phyloP scores from a whole-genome alignment of 2,113 vertebrate species.

The Peromyscus leucopus region DNA sequence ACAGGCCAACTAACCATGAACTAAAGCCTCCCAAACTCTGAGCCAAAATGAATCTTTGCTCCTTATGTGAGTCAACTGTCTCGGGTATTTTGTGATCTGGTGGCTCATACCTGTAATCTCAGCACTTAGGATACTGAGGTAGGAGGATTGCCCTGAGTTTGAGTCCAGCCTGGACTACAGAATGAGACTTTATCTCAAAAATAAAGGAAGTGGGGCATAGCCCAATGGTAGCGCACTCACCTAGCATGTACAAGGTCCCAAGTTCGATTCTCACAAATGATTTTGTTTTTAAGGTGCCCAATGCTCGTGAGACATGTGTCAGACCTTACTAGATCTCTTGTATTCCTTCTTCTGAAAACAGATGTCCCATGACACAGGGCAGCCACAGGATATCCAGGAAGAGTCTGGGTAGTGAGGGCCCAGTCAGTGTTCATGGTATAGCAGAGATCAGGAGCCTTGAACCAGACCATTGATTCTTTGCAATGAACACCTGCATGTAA shows the following conservation, averaged over 20 bases:
- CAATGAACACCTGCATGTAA: neutral
- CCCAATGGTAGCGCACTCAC: neutral
- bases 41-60: neutral
- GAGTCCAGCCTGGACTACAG: neutral
- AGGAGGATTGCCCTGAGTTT: neutral
- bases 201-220: too few species aligned
- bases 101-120: neutral
- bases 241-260: neutral
- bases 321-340: neutral
- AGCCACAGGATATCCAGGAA: neutral
- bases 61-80: neutral
- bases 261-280: too few species aligned
- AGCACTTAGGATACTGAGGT: neutral
- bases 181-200: neutral
- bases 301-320: neutral
- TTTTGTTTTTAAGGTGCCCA: neutral
- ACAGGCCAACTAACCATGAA: neutral
- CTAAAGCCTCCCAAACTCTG: neutral
- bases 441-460: neutral
- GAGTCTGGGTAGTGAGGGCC: neutral
- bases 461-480: neutral
- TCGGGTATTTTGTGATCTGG: neutral
- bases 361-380: neutral
- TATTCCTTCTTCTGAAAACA: slow-evolving; percentile 40
- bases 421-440: neutral